These are phyloP conservation scores for Synchiropus splendidus DNA, from an alignment of 2,113 vertebrate species.

Conservation along the genomic window DNA sequence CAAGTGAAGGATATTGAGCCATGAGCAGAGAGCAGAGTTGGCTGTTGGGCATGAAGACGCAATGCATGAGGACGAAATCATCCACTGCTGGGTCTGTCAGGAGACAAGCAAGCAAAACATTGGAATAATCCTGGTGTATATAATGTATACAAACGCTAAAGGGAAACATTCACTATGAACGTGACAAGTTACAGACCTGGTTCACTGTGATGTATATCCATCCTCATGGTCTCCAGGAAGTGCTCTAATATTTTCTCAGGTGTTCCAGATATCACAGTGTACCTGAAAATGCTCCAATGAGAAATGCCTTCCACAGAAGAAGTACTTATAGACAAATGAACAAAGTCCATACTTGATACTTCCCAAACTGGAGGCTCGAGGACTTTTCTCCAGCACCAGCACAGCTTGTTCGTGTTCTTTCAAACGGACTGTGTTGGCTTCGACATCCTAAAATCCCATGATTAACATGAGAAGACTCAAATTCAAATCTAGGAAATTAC, in stretches of 20 bases:
- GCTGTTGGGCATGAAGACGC: constrained; percentile 92
- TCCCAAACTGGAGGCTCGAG: constrained; percentile 80
- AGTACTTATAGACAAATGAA: not conserved
- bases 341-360: constrained; percentile 63
- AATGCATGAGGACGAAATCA: constrained; percentile 96
- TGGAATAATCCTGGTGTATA: not conserved
- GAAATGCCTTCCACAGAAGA: not conserved
- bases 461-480: constrained; percentile 11
- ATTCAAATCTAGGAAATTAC: too few relatives aligned
- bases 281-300: constrained; percentile 58
- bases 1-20: constrained; percentile 90
- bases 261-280: constrained; percentile 96
- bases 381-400: constrained; percentile 94
- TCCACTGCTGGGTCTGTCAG: constrained; percentile 81
- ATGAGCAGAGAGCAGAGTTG: constrained; percentile 89
- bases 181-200: constrained; percentile 52
- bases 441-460: constrained; percentile 88
- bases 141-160: too few relatives aligned
- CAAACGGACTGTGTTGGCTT: constrained; percentile 95
- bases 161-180: too few relatives aligned
- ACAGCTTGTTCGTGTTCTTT: constrained; percentile 96
- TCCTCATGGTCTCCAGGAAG: constrained; percentile 92
- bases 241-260: constrained; percentile 98
- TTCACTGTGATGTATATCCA: constrained; percentile 84
- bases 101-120: constrained; percentile 1